Evolutionary conservation across 2,888 invertebrate species (phyloP), one percentile per base, ranked within the genome.

Genomic region (Pseudeuparius sepicola): DNA sequence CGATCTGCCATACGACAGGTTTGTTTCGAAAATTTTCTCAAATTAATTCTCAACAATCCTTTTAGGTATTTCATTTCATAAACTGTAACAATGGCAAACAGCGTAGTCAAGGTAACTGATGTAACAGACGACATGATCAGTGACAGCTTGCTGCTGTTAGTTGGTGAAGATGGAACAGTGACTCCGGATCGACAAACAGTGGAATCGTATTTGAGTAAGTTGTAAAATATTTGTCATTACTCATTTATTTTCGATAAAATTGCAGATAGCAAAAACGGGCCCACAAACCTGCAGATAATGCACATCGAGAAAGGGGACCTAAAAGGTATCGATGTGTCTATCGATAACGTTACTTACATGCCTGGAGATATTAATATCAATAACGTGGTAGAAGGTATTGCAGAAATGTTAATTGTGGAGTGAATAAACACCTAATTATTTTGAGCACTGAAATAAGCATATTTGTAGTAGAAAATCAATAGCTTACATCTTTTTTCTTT

Each of bases 151-250:
- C 78, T 85, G 53, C 78, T 89, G 60, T 78, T 88, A 59, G 84
- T 87, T 58, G 82, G 82, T 59, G 83, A 85, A 65, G 86, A 87
- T 73, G 87, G 87, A 50, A 78, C 77, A 41, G 70, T 89, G 43
- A 79, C 82, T 40, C 79, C 84, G 24, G 87, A 88, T 63, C 79
- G 80, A 55, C 77, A 80, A 51, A 77, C 82, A 47, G 71, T 88
- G 41, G 79, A 85, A 51, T 78, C 75, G 50, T 70, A 85, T 45
- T 73, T 88, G 65, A 80, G 87, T 87, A 68, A 72, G 72, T 64
- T n/a, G n/a, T n/a, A n/a, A 37, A n/a, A n/a, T n/a, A n/a, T 14
- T 39, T 31, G 12, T 27, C n/a, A n/a, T n/a, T n/a, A n/a, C n/a
- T n/a, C n/a, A n/a, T n/a, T n/a, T n/a, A n/a, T n/a, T n/a, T n/a